Evolutionary conservation across 2,888 invertebrate species (phyloP), one percentile per base, ranked within the genome.

Genomic region (Pristionchus exspectatus): DNA sequence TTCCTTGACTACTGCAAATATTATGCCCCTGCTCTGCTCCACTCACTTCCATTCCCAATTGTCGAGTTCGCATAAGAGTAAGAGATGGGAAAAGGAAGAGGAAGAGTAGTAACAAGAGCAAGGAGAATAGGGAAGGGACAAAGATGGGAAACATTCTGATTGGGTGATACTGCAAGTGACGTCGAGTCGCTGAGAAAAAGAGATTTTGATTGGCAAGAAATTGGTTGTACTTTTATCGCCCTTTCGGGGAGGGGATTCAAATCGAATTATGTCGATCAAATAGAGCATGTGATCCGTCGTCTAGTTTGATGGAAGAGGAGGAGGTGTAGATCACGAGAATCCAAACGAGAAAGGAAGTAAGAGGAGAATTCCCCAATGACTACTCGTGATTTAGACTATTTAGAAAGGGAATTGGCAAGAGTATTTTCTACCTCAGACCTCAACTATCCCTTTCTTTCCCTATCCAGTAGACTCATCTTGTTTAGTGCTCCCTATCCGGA

Each of bases 191-290:
- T 50, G 81, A 50, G 14, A 50, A 4, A 74, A 44, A 14, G 24
- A 18, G 3, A 81, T 81, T 72, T 33, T 24, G n/a, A 63, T 63
- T 63, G 24, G 24, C 63, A 56, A 24, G 33, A 30, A 33, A 30
- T 72, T 14, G 0, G 14, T 44, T 77, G 74, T 21, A 77, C 44
- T 77, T 44, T 44, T 14, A 7, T 12, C 44, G 44, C 44, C 74
- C 74, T 44, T 81, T 50, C 3, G 16, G 21, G 16, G 30, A 54
- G 50, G 50, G 74, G 81, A 81, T 81, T 81, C 50, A 54, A 81
- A 81, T 81, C 81, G 81, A 81, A 81, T 81, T 81, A 81, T 81
- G 81, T n/a, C 81, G 81, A 81, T 81, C 33, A 33, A 72, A 72
- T 72, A 33, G 72, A 72, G 33, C 72, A 72, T 33, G 72, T 72